Percentiles rank a stretch among this genome's conserved stretches.
Evolutionary conservation across 2,888 invertebrate species (phyloP).

Genomic region (Dysmachus trigonus): DNA sequence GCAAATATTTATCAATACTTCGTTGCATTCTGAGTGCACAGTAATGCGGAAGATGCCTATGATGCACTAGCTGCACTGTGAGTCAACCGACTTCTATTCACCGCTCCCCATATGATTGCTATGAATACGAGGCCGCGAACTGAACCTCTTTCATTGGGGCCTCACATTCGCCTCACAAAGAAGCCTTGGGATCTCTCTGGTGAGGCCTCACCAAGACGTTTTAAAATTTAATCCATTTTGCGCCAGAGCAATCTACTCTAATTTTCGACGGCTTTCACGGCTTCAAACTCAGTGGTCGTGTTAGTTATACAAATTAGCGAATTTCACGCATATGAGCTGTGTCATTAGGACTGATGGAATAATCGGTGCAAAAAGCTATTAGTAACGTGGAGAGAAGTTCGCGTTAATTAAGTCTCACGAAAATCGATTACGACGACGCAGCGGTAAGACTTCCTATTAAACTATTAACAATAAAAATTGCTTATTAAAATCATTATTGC

Average conservation of each 20-base stretch:
- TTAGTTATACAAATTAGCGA: constrained; percentile 1
- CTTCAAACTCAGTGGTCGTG: background rate
- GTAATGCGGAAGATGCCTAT: constrained; percentile 31
- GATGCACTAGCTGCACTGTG: background rate
- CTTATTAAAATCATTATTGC: background rate
- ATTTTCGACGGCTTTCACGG: constrained; percentile 12
- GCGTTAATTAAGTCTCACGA: background rate
- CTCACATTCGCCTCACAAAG: background rate
- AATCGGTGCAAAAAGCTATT: background rate
- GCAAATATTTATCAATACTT: constrained; percentile 42
- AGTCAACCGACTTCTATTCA: constrained; percentile 25
- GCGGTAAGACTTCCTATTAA: background rate
- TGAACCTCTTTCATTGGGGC: background rate
- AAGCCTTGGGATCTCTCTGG: background rate
- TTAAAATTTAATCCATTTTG: constrained; percentile 19
- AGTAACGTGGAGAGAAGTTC: background rate
- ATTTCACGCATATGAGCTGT: background rate
- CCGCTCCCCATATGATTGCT: background rate
- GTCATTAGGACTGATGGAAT: constrained; percentile 1
- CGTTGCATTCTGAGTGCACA: constrained; percentile 15
- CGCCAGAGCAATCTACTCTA: constrained; percentile 6
- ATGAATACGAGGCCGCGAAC: background rate
- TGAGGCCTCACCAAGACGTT: background rate
- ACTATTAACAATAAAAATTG: background rate
- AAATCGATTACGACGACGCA: background rate